phyloP scores from a whole-genome alignment of 2,888 invertebrate species.

The Drosophila mercatorum region DNA sequence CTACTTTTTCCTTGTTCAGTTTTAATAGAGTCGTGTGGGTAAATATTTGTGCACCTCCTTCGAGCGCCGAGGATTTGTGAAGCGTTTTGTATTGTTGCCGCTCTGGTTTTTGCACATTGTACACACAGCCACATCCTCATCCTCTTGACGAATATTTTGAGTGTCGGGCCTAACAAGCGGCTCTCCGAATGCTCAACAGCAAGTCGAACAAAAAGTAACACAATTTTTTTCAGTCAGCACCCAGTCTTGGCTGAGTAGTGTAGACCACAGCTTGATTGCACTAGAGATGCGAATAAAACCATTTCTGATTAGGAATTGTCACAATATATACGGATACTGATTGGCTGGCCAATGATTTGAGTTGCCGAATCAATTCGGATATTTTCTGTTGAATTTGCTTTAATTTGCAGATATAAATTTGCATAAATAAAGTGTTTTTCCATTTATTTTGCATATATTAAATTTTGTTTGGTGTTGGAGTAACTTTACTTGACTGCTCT shows the following conservation, averaged over 20 bases:
- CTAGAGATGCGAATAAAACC: conserved; percentile 13
- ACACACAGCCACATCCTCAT: conserved; percentile 26
- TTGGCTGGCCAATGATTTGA: conserved; percentile 6
- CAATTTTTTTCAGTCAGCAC: conserved; percentile 1
- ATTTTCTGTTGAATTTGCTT: not conserved
- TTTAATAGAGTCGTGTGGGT: conserved; percentile 60
- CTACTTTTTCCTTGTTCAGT: conserved; percentile 59
- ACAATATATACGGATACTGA: not conserved
- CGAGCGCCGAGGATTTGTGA: conserved; percentile 30
- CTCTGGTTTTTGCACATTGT: conserved; percentile 28
- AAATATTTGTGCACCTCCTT: conserved; percentile 45
- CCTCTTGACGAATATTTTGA: conserved; percentile 30
- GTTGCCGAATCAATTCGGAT: not conserved
- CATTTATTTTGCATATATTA: not conserved
- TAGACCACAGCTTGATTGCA: conserved; percentile 49
- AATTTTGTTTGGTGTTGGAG: not conserved
- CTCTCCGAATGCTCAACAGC: conserved; percentile 34
- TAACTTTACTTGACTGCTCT: not conserved
- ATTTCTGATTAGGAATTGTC: conserved; percentile 18
- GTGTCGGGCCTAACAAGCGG: conserved; percentile 53
- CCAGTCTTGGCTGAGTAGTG: not conserved
- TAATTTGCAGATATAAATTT: not conserved
- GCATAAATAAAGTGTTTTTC: not conserved
- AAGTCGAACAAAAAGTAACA: conserved; percentile 16
- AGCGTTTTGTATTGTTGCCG: conserved; percentile 8